These are phyloP conservation scores for Pteria penguin DNA, from an alignment of 2,888 invertebrate genomes.

Conservation along the genomic window DNA sequence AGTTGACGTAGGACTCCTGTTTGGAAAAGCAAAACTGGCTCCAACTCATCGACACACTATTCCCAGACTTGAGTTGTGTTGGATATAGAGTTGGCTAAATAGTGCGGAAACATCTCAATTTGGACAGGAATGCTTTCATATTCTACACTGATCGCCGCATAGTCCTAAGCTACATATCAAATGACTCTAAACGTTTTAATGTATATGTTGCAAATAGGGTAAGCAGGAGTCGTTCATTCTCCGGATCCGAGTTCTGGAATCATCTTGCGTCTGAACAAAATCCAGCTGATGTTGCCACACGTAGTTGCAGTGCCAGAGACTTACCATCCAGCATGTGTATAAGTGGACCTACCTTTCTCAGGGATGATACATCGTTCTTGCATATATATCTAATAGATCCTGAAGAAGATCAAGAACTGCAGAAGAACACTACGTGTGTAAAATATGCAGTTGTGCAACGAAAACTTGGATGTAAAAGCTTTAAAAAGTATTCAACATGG, in stretches of 20 bases:
- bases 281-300: constrained; percentile 49
- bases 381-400: constrained; percentile 27
- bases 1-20: constrained; percentile 41
- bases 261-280: constrained; percentile 42
- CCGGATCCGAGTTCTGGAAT: constrained; percentile 46
- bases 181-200: constrained; percentile 46
- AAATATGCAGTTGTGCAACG: neutral
- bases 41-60: constrained; percentile 53
- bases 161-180: constrained; percentile 49
- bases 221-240: constrained; percentile 28
- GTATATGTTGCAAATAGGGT: constrained; percentile 53
- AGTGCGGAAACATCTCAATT: constrained; percentile 24
- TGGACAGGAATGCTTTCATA: constrained; percentile 9
- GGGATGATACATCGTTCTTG: neutral
- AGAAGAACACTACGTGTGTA: constrained; percentile 9
- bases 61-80: constrained; percentile 53
- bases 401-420: constrained; percentile 30
- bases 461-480: constrained; percentile 24
- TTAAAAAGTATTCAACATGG: constrained; percentile 48
- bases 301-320: constrained; percentile 16
- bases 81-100: constrained; percentile 41
- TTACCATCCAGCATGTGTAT: constrained; percentile 38
- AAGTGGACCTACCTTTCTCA: constrained; percentile 29
- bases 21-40: constrained; percentile 58
- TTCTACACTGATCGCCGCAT: constrained; percentile 54